Conservation (phyloP, 2,888 invertebrate genomes). For the Nomada ruficornis region DNA sequence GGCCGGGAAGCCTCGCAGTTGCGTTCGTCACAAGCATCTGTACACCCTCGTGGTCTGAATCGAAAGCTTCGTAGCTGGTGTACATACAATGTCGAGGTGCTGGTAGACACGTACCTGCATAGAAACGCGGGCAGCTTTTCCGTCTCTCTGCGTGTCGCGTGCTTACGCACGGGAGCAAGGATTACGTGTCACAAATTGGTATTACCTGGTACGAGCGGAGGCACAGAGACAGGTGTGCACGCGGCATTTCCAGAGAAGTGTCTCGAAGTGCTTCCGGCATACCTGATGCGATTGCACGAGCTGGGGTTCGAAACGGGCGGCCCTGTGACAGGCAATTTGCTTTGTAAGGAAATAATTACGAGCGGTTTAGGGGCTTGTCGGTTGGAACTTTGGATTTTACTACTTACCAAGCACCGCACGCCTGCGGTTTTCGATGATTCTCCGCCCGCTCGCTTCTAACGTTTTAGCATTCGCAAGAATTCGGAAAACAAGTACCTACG, state of each 20-base stretch:
- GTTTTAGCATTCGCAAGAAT: too few relatives aligned
- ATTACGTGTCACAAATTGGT: constrained; percentile 75
- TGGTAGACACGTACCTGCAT: constrained; percentile 28
- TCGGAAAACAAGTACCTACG: too few relatives aligned
- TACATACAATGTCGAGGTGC: constrained; percentile 12
- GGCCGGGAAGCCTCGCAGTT: constrained; percentile 40
- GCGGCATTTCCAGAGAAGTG: constrained; percentile 57
- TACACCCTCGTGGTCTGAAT: constrained; percentile 57
- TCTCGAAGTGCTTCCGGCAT: constrained; percentile 66
- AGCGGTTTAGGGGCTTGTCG: constrained; percentile 44
- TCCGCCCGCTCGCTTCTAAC: background rate
- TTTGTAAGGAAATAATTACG: constrained; percentile 66
- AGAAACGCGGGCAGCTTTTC: constrained; percentile 49
- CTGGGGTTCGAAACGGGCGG: constrained; percentile 43
- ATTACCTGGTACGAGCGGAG: constrained; percentile 59
- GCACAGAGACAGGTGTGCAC: constrained; percentile 65
- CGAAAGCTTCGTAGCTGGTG: constrained; percentile 59
- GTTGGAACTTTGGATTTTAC: constrained; percentile 40
- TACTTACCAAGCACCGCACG: background rate
- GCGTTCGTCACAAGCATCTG: constrained; percentile 62
- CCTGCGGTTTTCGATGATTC: background rate
- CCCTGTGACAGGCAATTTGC: constrained; percentile 67
- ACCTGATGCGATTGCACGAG: constrained; percentile 64
- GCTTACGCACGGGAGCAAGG: constrained; percentile 63
- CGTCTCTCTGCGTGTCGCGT: constrained; percentile 39